Evolutionary conservation across 1,140 invertebrate genomes (phyloP).

Genomic region (Drosophila arawakana): DNA sequence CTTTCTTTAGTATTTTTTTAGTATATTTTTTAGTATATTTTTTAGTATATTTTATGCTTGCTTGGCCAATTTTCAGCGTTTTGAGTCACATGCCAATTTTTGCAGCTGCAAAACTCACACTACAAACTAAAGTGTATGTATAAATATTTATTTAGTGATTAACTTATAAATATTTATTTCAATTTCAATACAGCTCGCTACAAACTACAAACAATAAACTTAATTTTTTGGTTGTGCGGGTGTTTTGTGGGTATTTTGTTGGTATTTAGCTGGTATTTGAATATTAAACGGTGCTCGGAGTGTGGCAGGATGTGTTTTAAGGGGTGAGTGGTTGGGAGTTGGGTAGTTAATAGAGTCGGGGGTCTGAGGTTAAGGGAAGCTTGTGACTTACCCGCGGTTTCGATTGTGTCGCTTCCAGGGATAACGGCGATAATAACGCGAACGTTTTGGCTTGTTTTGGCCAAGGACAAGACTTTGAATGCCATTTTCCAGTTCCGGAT

Average conservation of each 20-base stretch:
- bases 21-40: too few relatives aligned
- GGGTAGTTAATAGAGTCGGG: neutral
- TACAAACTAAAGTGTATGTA: too few relatives aligned
- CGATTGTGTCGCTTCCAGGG: conserved; percentile 87
- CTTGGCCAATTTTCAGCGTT: conserved; percentile 8
- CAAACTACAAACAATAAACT: conserved; percentile 62
- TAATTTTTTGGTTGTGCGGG: neutral
- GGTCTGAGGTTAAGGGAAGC: neutral
- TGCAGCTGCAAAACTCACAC: conserved; percentile 19
- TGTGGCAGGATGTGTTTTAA: neutral
- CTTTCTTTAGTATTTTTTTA: too few relatives aligned
- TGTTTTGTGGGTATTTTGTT: neutral
- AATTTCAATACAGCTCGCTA: neutral
- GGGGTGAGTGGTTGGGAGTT: neutral
- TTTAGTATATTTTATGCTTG: too few relatives aligned
- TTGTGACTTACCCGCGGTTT: conserved; percentile 71
- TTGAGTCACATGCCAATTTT: conserved; percentile 22
- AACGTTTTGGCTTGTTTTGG: conserved; percentile 84
- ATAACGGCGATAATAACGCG: conserved; percentile 87
- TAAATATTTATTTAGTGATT: too few relatives aligned
- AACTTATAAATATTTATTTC: too few relatives aligned
- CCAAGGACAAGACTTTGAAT: conserved; percentile 45
- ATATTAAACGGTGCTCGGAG: neutral
- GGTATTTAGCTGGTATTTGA: neutral
- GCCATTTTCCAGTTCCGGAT: conserved; percentile 56